Evolutionary conservation across 2,888 invertebrate species (phyloP).

Genomic region (Lumbricus terrestris): DNA sequence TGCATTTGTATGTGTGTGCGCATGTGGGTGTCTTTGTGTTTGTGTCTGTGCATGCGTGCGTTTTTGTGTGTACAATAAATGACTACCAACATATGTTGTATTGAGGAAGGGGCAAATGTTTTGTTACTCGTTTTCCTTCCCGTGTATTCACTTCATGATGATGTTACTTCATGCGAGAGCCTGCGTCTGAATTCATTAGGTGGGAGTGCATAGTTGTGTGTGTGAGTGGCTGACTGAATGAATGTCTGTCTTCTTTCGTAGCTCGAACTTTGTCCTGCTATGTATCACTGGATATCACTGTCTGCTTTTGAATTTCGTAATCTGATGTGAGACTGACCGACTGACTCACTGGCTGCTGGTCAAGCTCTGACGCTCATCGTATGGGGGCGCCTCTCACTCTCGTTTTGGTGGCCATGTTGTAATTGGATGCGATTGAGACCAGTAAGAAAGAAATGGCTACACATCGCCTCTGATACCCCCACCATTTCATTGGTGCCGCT

Average conservation of each 20-base stretch:
- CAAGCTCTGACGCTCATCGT: neutral
- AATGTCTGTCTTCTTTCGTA: neutral
- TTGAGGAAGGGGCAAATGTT: neutral
- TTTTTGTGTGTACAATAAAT: too few relatives aligned
- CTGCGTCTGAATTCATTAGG: neutral
- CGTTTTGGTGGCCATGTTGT: neutral
- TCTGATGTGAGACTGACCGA: neutral
- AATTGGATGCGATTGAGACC: neutral
- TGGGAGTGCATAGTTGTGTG: neutral
- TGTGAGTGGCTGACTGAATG: neutral
- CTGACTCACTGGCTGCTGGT: neutral
- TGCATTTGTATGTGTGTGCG: too few relatives aligned
- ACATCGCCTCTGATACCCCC: neutral
- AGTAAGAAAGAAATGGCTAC: neutral
- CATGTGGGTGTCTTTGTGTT: too few relatives aligned
- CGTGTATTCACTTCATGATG: neutral
- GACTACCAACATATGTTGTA: neutral
- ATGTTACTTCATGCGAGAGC: neutral
- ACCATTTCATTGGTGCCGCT: neutral
- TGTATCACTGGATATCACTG: neutral
- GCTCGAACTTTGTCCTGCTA: neutral
- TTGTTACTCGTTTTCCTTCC: neutral
- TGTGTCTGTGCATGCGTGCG: too few relatives aligned
- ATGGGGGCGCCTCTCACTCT: neutral
- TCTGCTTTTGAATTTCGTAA: neutral